Evolutionary conservation across 1,140 invertebrate species (phyloP), one percentile per base, ranked within the genome.

Genomic region (Brachystomella parvula): DNA sequence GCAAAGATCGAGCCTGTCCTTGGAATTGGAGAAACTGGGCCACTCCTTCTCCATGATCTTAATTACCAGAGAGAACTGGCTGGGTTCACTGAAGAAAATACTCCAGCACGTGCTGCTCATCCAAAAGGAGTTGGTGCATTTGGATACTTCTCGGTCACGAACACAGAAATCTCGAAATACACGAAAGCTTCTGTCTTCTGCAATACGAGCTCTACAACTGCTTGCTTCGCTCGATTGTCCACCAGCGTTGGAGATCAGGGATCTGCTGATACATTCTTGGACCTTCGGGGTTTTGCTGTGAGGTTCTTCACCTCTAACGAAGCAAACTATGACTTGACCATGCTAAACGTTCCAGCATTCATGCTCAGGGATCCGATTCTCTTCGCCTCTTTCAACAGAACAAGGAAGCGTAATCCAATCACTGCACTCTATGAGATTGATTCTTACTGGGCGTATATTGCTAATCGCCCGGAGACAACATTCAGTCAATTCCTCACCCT

Each of bases 111-210:
- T 17, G 57, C 30, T 3, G 57, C 30, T 21, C 57, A 59, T 59
- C 24, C 85, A 85, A 75, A 63, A 28, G 62, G 53, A 15, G 62
- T 57, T 80, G 83, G 83, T 64, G 85, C 85, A 24, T 84, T 84
- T 78, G 85, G 85, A n/a, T 83, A 82, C 72, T 84, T 86, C 76
- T 83, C 85, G 72, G 79, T 83, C 2, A 86, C 91, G 0, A 86
- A 96, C 74, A n/a, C n/a, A n/a, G 90, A 96, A 75, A 91, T 97
- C 28, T 84, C 84, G 1, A 86, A 88, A 67, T 95, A 92, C 75
- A 84, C 80, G 62, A 84, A 83, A 72, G 83, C 84, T n/a, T 79
- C 78, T 47, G 68, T 85, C 28, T 86, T 86, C 75, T 78, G 78
- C 60, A 73, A 77, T 64, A 75, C 84, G 67, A 83, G 83, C 21